Percentiles rank a stretch among this genome's conserved stretches.
These are phyloP conservation scores for Marcusenius ussheri DNA, from an alignment of 2,113 vertebrate genomes.

Conservation along the genomic window DNA sequence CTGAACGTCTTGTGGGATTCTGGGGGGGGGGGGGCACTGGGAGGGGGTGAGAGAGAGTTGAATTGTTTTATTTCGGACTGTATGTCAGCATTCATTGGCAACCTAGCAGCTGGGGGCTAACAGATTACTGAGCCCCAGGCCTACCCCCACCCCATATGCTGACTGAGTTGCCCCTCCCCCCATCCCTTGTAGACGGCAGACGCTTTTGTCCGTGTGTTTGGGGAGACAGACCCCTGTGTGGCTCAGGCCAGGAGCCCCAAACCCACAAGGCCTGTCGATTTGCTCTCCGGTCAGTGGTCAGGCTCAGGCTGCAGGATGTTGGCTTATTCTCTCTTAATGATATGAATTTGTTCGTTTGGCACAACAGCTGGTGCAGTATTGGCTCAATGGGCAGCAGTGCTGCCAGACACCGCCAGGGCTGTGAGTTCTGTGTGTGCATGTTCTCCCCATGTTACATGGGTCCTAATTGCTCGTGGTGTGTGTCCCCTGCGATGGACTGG, in stretches of 20 bases:
- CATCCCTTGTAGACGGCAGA: neutral
- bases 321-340: neutral
- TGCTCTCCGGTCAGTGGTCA: neutral
- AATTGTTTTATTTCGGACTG: neutral
- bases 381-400: neutral
- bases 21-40: neutral
- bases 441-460: neutral
- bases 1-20: neutral
- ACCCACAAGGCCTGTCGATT: neutral
- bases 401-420: neutral
- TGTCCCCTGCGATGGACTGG: neutral
- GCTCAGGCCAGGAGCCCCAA: neutral
- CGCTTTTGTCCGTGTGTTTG: neutral
- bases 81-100: neutral
- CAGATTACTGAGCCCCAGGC: neutral
- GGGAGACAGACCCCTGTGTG: neutral
- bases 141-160: neutral
- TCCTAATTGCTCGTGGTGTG: neutral
- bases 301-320: neutral
- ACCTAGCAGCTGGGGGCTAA: neutral
- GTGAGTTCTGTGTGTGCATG: neutral
- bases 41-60: neutral
- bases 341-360: neutral
- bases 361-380: neutral
- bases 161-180: neutral